Evolutionary conservation across 2,888 invertebrate species (phyloP), one percentile per base, ranked within the genome.

Genomic region (Himalopsyche anomala): DNA sequence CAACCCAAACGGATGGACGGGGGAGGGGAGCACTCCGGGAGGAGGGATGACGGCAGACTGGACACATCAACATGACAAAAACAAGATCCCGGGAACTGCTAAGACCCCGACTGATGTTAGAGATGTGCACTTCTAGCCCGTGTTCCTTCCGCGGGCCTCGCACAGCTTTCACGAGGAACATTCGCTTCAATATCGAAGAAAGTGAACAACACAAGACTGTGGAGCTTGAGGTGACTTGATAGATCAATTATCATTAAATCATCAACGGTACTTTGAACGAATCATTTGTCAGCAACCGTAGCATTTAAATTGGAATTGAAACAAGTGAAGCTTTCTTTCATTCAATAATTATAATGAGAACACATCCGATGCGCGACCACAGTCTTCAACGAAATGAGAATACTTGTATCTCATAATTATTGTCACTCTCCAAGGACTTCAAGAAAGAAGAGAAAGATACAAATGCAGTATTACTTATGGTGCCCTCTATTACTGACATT

Each of bases 31-130:
- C 84, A 38, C 51, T 88, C 80, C 89, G 89, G 56, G 88, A 89
- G 89, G 88, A 1, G 84, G 88, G 62, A 88, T 87, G 88, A 89
- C 89, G 90, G 90, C 62, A 89, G 87, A 38, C 85, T 92, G 93
- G 92, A 92, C 92, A 88, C 92, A 93, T 69, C 92, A 92, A 87
- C 93, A 93, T 89, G 86, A 90, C 89, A 90, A 91, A 89, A 92
- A 91, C 92, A 94, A 94, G 91, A 94, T 95, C 89, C 95, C 95
- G 92, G 95, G 94, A 91, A 95, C 95, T 91, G 96, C 97, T 89
- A 95, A 95, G 89, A 97, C 97, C 84, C 97, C 97, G 89, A 97
- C 97, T 90, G 97, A 98, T 91, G 96, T 97, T 90, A 94, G 96
- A 90, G 96, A 97, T 92, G 95, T 97, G 89, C 95, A 96, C 92